Evolutionary conservation across 2,113 vertebrate species (phyloP).

Genomic region (Macaca nemestrina): DNA sequence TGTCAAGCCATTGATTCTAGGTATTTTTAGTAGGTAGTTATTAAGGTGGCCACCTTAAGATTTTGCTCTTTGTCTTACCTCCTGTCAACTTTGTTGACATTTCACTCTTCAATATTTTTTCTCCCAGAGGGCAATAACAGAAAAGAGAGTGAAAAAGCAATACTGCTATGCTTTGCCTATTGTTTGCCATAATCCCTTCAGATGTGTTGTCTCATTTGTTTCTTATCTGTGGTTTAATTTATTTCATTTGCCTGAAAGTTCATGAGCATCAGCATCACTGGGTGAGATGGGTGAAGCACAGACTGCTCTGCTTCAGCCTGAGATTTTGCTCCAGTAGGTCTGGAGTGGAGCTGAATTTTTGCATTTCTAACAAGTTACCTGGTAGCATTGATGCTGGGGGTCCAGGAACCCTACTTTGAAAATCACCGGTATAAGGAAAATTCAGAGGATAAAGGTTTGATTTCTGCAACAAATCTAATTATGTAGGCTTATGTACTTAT

Average conservation of each 20-base stretch:
- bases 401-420: background rate
- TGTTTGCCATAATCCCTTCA: background rate
- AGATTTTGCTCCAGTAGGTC: background rate
- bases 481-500: background rate
- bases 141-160: background rate
- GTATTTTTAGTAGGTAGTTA: slow-evolving; percentile 10
- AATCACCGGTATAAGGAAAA: background rate
- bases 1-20: background rate
- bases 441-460: background rate
- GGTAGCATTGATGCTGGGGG: background rate
- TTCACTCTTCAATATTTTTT: background rate
- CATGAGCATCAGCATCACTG: background rate
- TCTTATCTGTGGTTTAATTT: background rate
- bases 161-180: background rate
- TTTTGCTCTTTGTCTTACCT: slow-evolving; percentile 19
- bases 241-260: background rate
- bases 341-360: background rate
- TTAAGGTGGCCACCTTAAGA: background rate
- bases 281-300: background rate
- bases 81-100: background rate
- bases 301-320: background rate
- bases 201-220: background rate
- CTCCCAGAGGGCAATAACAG: background rate
- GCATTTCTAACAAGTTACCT: background rate
- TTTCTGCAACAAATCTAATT: background rate